Conservation (phyloP, 2,888 invertebrate species). For the Lasioglossum vierecki region DNA sequence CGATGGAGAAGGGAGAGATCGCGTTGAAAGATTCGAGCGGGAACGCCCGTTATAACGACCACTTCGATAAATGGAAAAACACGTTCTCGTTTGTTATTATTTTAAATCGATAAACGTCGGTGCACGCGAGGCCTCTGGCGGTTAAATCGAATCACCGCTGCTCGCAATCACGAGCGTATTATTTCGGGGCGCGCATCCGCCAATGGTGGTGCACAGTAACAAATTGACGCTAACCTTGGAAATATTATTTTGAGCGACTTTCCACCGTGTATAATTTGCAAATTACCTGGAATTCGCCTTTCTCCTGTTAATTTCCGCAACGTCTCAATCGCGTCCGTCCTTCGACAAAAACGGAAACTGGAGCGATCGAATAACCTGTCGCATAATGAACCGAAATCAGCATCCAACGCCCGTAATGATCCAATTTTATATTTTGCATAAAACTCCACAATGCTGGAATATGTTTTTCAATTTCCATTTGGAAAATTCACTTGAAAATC, state of each 20-base stretch:
- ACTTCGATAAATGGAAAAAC: conserved; percentile 54
- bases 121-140: conserved; percentile 36
- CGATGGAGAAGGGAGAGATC: neutral
- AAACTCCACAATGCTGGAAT: no score
- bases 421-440: no score
- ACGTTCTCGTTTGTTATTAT: conserved; percentile 50
- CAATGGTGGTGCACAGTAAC: conserved; percentile 21
- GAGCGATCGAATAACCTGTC: neutral
- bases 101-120: conserved; percentile 52
- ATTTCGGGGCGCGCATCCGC: conserved; percentile 27
- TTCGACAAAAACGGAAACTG: neutral
- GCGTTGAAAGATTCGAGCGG: neutral
- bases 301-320: neutral
- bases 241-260: conserved; percentile 43
- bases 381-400: neutral
- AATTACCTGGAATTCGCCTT: conserved; percentile 2
- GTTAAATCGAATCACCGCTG: conserved; percentile 50
- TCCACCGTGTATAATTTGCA: conserved; percentile 12
- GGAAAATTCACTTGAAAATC: neutral
- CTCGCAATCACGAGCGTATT: conserved; percentile 45
- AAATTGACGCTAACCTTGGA: conserved; percentile 33
- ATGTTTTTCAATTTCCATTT: neutral
- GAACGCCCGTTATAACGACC: conserved; percentile 11
- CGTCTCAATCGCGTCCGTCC: conserved; percentile 2
- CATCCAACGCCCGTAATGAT: fast-evolving